Percentiles rank a stretch among this genome's conserved stretches.
phyloP scores from a whole-genome alignment of 2,113 vertebrate species.

The Taxidea taxus region DNA sequence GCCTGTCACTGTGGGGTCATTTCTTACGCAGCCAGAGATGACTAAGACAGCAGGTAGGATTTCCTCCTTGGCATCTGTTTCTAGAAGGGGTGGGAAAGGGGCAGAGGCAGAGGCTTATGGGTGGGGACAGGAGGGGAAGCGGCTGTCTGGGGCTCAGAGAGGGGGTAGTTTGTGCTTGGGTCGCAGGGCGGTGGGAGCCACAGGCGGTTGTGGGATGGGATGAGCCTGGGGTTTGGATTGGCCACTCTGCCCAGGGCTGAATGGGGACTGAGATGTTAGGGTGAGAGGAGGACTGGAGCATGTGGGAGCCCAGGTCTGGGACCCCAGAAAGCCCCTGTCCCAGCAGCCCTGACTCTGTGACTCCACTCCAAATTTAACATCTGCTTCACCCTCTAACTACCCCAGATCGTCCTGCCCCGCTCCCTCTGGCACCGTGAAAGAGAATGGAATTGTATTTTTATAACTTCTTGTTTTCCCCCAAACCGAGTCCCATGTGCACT shows the following conservation, averaged over 20 bases:
- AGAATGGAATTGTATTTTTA: conserved; percentile 48
- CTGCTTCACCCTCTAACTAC: neutral
- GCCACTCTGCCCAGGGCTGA: neutral
- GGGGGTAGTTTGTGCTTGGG: neutral
- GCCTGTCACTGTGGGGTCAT: neutral
- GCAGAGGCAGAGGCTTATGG: neutral
- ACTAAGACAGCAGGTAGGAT: no score
- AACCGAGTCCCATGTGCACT: neutral
- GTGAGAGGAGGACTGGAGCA: neutral
- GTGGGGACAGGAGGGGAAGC: neutral
- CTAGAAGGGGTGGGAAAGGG: neutral
- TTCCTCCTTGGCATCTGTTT: neutral
- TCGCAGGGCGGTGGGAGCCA: neutral
- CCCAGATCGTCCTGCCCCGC: neutral
- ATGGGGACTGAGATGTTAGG: neutral
- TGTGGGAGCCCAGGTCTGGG: neutral
- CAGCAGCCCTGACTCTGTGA: fast-evolving
- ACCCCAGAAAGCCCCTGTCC: neutral
- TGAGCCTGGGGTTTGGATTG: neutral
- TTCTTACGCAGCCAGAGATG: neutral
- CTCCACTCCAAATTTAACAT: no score
- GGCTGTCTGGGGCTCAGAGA: fast-evolving
- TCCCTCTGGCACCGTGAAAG: neutral
- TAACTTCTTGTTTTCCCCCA: conserved; percentile 20
- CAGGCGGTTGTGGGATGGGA: neutral